Evolutionary conservation across 2,797 vertebrate genomes (phyloP), one percentile per base, ranked within the genome.

Genomic region (Lacerta bilineata): DNA sequence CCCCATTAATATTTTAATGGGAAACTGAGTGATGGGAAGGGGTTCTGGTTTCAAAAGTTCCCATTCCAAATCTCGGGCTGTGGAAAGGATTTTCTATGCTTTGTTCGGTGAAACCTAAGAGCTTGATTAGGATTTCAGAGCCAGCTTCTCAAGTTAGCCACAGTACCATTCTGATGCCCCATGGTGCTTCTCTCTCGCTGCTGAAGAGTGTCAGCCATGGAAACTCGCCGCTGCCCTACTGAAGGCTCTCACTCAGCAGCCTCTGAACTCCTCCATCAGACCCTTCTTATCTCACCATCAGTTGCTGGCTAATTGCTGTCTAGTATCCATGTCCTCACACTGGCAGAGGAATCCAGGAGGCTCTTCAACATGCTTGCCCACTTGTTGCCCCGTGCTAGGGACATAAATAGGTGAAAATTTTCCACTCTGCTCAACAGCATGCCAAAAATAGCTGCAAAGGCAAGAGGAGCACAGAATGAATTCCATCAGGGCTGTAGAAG

Each of bases 1-100:
- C 84, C 80, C 84, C 68, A 86, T 94, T 72, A 91, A 94, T 90
- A 92, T 92, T 94, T 94, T 75, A 94, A 36, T 74, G 88, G 76
- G 80, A 93, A 91, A 92, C 90, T 93, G 89, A 92, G 91, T 90
- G 86, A 85, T 46, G 43, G 74, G 29, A 79, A 69, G 87, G 88
- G 83, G 89, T 84, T 94, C 88, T 87, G 75, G 92, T 91, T 92
- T 83, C 83, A 89, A 74, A 86, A 83, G 64, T 74, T 17, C 89
- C 36, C 23, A 29, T 87, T 81, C 83, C 71, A 88, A 85, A 88
- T 88, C 82, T 88, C 68, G 39, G 69, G 77, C 71, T 11, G 18
- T 71, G 74, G 80, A 39, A 87, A 87, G 17, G 80, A 85, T 85
- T 87, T 85, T 64, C 43, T 85, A 69, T 33, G 81, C 86, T 87